A percentile compares a stretch with the other conserved stretches of the same genome.
Conservation (phyloP, 2,113 vertebrate species). For the Lipophrys pholis region DNA sequence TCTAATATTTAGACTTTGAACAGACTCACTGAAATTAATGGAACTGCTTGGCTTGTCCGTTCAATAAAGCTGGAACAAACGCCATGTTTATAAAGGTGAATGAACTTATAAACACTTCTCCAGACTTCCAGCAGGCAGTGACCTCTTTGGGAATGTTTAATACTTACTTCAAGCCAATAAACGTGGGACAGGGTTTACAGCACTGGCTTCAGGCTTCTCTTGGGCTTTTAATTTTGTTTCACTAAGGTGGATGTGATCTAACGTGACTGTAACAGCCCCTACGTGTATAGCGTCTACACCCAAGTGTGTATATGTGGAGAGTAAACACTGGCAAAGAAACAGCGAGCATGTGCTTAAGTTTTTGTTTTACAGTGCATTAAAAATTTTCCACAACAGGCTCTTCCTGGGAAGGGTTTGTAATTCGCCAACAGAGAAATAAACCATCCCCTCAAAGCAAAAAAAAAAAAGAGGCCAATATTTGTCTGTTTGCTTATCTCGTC, state of each 20-base stretch:
- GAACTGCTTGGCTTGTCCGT: slow-evolving; percentile 21
- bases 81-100: slow-evolving; percentile 53
- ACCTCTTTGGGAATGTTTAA: slow-evolving; percentile 46
- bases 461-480: slow-evolving; percentile 9
- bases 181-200: slow-evolving; percentile 39
- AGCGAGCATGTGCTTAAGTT: slow-evolving; percentile 1
- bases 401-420: background rate
- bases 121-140: slow-evolving; percentile 1
- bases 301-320: slow-evolving; percentile 3
- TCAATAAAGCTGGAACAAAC: slow-evolving; percentile 42
- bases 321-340: slow-evolving; percentile 24
- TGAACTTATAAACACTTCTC: slow-evolving; percentile 37
- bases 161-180: slow-evolving; percentile 31
- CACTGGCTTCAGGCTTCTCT: slow-evolving; percentile 2
- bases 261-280: slow-evolving; percentile 3
- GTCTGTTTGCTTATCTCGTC: background rate
- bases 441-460: background rate
- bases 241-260: slow-evolving; percentile 14
- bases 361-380: slow-evolving; percentile 16
- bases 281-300: background rate
- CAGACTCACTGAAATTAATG: slow-evolving; percentile 44
- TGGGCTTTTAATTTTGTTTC: slow-evolving; percentile 25
- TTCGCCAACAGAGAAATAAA: background rate
- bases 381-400: slow-evolving; percentile 19
- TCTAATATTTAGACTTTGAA: slow-evolving; percentile 59